Evolutionary conservation across 2,113 vertebrate genomes (phyloP), one percentile per base, ranked within the genome.

Genomic region (Diadophis punctatus): DNA sequence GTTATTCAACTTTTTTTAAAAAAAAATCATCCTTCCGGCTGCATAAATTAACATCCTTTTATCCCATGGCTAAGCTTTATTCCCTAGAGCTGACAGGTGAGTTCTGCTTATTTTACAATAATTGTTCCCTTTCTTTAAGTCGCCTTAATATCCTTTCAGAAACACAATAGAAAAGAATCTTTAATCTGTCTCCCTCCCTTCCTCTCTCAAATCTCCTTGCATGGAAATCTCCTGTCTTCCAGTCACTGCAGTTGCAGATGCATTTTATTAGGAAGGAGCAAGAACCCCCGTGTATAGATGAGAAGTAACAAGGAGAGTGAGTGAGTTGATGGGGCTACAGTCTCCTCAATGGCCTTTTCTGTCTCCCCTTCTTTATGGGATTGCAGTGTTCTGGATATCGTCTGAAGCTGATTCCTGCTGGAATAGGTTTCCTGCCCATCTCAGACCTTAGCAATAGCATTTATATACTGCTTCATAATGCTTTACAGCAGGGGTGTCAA

Each of bases 81-180:
- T 93, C 68, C 90, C 63, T 53, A 48, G 90, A 60, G 88, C 46
- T 85, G 88, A 89, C 87, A 86, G 68, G 87, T 91, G 90, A 89
- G 30, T 56, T 27, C 16, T 14, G n/a, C 90, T 93, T 56, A 89
- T 91, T 89, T 89, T 27, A 25, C 8, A 39, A 18, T 86, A 91
- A 93, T 91, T 93, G 90, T 60, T 91, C 48, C 11, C 53, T 91
- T 87, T 91, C 56, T 85, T 58, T 30, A 23, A n/a, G 84, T 88
- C 23, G 43, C 86, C 80, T 16, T 91, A 48, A 60, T 63, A 39
- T 48, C 22, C 90, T 91, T 63, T 74, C n/a, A 89, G 25, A 48
- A 88, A 91, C 68, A 86, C 46, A 89, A 63, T 91, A 46, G 9
- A 84, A 87, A 86, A 52, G 25, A 55, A 30, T 8, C 23, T 88